phyloP scores from a whole-genome alignment of 2,113 vertebrate genomes.

The Trogon surrucura region DNA sequence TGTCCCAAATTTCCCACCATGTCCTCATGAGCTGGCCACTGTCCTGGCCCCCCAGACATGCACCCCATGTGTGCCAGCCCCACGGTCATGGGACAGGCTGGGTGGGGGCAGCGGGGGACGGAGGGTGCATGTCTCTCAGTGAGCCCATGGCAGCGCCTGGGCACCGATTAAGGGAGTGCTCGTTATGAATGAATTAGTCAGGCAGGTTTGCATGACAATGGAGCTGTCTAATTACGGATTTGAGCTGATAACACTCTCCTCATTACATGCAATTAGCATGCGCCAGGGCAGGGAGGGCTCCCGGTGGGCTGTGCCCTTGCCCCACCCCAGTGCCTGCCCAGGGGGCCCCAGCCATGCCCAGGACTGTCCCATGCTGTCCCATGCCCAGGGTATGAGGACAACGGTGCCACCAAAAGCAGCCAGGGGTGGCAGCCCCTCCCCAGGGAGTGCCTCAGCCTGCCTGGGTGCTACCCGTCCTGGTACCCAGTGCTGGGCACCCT shows the following conservation, averaged over 20 bases:
- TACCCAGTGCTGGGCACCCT: neutral
- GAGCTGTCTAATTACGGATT: conserved; percentile 71
- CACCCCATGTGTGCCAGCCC: neutral
- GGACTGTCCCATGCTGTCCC: neutral
- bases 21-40: rapidly evolving
- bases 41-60: neutral
- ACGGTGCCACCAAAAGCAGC: neutral
- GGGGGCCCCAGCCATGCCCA: neutral
- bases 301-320: rapidly evolving
- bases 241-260: conserved; percentile 62
- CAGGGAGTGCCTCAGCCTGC: neutral
- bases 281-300: conserved; percentile 8
- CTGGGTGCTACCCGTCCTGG: neutral
- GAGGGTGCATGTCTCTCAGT: neutral
- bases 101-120: rapidly evolving
- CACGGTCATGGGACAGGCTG: neutral
- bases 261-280: conserved; percentile 65
- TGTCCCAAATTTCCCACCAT: rapidly evolving
- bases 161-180: conserved; percentile 53
- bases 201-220: conserved; percentile 68
- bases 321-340: neutral
- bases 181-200: conserved; percentile 52
- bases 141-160: conserved; percentile 47
- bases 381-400: neutral
- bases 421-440: neutral